Evolutionary conservation across 2,113 vertebrate genomes (phyloP).

Genomic region (Pantherophis guttatus): DNA sequence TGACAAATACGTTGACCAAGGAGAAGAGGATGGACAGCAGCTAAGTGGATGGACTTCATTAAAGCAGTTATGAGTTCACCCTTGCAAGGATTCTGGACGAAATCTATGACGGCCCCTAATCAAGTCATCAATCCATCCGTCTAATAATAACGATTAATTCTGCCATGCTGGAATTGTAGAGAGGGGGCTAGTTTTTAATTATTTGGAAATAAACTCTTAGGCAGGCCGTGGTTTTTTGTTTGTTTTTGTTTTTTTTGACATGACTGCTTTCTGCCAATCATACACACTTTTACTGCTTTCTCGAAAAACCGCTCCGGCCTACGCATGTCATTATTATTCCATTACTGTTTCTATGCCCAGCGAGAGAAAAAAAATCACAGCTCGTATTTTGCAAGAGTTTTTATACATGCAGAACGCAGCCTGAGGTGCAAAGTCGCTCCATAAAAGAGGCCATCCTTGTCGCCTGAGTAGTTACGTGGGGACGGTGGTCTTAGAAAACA

Average conservation of each 20-base stretch:
- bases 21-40: not conserved
- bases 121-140: not conserved
- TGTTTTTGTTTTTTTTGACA: too few species aligned
- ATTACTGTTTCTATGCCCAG: not conserved
- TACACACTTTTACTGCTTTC: not conserved
- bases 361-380: not conserved
- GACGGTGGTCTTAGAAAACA: not conserved
- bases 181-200: not conserved
- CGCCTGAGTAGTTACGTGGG: accelerated
- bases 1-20: too few species aligned
- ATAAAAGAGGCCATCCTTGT: not conserved
- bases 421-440: accelerated
- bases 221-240: too few species aligned
- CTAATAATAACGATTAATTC: not conserved
- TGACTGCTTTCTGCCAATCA: not conserved
- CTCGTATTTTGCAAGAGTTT: not conserved
- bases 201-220: not conserved
- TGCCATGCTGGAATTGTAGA: not conserved
- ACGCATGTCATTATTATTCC: not conserved
- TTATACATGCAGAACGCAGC: not conserved
- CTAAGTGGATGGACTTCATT: not conserved
- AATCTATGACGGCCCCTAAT: not conserved
- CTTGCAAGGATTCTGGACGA: not conserved
- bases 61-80: not conserved
- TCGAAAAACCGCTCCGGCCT: not conserved